Conservation (phyloP, 2,113 vertebrate species). For the Rhombomys opimus region DNA sequence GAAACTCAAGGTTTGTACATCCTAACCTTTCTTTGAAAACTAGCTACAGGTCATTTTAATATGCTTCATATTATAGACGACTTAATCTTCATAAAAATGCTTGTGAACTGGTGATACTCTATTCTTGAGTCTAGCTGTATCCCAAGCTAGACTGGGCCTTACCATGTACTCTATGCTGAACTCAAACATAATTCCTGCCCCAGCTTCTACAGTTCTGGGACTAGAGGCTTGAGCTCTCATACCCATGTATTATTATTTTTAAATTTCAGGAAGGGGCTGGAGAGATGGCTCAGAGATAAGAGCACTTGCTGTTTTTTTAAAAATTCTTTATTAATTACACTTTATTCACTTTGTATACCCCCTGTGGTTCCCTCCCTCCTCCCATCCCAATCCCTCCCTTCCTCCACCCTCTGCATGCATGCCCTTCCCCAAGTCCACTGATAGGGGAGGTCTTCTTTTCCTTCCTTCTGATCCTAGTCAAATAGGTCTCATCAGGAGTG, state of each 20-base stretch:
- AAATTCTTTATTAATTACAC: too few relatives aligned
- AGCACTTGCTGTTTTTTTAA: too few relatives aligned
- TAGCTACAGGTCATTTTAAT: neutral
- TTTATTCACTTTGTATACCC: too few relatives aligned
- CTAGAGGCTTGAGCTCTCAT: neutral
- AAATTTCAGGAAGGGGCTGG: neutral
- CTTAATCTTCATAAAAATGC: slow-evolving; percentile 7
- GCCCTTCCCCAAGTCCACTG: too few relatives aligned
- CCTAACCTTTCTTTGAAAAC: neutral
- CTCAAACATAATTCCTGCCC: neutral
- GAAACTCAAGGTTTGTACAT: neutral
- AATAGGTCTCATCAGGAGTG: too few relatives aligned
- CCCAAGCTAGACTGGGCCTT: neutral
- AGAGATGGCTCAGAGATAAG: too few relatives aligned
- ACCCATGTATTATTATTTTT: neutral
- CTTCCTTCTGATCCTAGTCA: too few relatives aligned
- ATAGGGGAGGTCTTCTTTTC: too few relatives aligned
- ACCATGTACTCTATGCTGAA: neutral
- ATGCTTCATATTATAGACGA: neutral
- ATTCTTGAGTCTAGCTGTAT: neutral
- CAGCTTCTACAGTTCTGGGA: neutral
- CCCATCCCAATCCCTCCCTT: too few relatives aligned
- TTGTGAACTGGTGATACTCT: neutral
- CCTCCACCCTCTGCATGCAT: too few relatives aligned
- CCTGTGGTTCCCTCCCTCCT: too few relatives aligned